Conservation (phyloP, 2,797 vertebrate species). For the Rhinatrema bivittatum region DNA sequence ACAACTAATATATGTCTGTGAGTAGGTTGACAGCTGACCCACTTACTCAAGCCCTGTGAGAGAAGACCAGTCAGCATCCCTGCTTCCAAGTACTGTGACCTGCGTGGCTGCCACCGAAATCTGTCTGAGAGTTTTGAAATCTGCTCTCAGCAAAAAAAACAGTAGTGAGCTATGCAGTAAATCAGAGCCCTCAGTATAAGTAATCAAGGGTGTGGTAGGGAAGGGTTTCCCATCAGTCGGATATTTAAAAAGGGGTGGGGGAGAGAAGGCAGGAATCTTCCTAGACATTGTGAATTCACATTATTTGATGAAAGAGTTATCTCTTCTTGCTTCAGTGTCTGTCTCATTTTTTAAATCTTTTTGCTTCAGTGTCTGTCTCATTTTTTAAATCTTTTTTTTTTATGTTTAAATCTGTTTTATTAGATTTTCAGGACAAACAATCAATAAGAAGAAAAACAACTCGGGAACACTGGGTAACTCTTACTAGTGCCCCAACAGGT, state of each 20-base stretch:
- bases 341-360: too few species aligned
- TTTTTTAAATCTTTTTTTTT: too few species aligned
- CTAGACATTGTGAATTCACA: neutral
- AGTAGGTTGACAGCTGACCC: slow-evolving; percentile 45
- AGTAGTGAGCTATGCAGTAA: neutral
- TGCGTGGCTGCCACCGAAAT: neutral
- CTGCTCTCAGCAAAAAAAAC: slow-evolving; percentile 1
- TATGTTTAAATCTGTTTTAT: too few species aligned
- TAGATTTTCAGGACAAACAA: too few species aligned
- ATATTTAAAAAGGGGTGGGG: too few species aligned
- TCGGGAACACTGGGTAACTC: too few species aligned
- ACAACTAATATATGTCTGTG: slow-evolving; percentile 13
- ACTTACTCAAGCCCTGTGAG: slow-evolving; percentile 22
- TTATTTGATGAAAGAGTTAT: neutral
- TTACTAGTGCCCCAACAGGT: too few species aligned
- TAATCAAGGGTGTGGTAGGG: slow-evolving; percentile 12
- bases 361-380: too few species aligned
- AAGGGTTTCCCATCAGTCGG: too few species aligned
- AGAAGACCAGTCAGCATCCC: neutral
- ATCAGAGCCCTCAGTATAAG: slow-evolving; percentile 21
- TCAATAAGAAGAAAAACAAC: too few species aligned
- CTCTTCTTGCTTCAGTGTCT: neutral
- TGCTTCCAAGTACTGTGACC: neutral
- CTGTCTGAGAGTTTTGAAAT: neutral
- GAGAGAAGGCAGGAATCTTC: too few species aligned